phyloP scores from a whole-genome alignment of 2,888 invertebrate genomes.

The Rhorus exstirpatorius region DNA sequence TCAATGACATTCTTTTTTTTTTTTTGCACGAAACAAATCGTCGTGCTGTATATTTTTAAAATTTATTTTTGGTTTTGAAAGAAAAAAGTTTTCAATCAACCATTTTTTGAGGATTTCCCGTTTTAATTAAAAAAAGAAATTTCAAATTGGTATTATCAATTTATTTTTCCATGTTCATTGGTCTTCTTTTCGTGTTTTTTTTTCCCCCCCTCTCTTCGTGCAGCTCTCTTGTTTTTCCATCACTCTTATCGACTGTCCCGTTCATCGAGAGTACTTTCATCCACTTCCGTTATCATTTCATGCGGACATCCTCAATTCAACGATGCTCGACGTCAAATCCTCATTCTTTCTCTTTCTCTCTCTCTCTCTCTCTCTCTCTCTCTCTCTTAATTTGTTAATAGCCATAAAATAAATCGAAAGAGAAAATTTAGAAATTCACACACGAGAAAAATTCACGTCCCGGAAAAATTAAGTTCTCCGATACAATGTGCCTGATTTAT shows the following conservation, averaged over 20 bases:
- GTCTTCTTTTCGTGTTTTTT: neutral
- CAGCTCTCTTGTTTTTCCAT: slow-evolving; percentile 11
- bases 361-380: neutral
- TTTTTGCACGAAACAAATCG: too few relatives aligned
- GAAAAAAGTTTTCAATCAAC: too few relatives aligned
- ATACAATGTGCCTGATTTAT: neutral
- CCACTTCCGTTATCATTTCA: slow-evolving; percentile 51
- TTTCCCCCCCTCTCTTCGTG: neutral
- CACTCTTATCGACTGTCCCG: slow-evolving; percentile 34
- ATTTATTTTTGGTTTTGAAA: too few relatives aligned
- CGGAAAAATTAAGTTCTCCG: too few relatives aligned
- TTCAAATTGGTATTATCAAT: too few relatives aligned
- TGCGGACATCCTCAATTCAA: slow-evolving; percentile 59
- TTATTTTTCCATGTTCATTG: too few relatives aligned
- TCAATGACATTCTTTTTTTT: too few relatives aligned
- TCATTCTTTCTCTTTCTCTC: neutral
- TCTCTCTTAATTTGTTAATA: neutral
- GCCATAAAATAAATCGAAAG: slow-evolving; percentile 6
- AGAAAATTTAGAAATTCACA: slow-evolving; percentile 12
- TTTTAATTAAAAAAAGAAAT: too few relatives aligned
- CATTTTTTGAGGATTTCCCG: too few relatives aligned
- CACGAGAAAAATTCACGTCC: too few relatives aligned
- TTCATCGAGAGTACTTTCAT: slow-evolving; percentile 48
- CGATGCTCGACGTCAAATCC: slow-evolving; percentile 4
- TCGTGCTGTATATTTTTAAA: too few relatives aligned